These are phyloP conservation scores for Drosophila pseudoananassae DNA, from an alignment of 1,140 invertebrate species.

Conservation along the genomic window DNA sequence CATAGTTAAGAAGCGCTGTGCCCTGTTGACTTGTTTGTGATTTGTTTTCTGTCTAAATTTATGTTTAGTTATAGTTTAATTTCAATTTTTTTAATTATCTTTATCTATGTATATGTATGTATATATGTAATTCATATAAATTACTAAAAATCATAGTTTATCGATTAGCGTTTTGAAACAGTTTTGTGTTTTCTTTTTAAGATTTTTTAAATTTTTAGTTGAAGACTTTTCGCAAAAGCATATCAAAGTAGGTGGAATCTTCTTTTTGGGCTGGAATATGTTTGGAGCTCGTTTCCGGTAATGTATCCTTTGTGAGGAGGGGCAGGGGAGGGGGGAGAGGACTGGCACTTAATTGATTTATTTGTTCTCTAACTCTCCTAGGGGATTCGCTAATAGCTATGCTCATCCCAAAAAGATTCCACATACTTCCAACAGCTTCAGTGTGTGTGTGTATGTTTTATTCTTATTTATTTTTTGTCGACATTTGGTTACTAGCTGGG, in stretches of 20 bases:
- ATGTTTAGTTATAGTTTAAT: slow-evolving; percentile 45
- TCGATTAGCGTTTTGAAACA: slow-evolving; percentile 61
- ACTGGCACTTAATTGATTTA: slow-evolving; percentile 71
- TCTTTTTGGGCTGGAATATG: slow-evolving; percentile 13
- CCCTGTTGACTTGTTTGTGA: slow-evolving; percentile 79
- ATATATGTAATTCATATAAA: slow-evolving; percentile 58
- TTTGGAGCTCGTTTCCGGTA: slow-evolving; percentile 31
- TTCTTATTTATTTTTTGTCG: slow-evolving; percentile 4
- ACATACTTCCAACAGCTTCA: slow-evolving; percentile 31
- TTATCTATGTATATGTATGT: slow-evolving; percentile 60
- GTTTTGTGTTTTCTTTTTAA: slow-evolving; percentile 42
- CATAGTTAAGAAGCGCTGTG: slow-evolving; percentile 80
- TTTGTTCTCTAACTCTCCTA: slow-evolving; percentile 24
- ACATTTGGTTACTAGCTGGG: slow-evolving; percentile 45
- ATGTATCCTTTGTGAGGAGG: slow-evolving; percentile 9
- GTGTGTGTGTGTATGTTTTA: slow-evolving; percentile 19
- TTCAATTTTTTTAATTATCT: slow-evolving; percentile 37
- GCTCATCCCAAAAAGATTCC: slow-evolving; percentile 35
- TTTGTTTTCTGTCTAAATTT: slow-evolving; percentile 44
- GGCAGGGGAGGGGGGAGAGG: slow-evolving; percentile 12
- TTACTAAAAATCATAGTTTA: slow-evolving; percentile 69
- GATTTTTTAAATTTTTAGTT: slow-evolving; percentile 28
- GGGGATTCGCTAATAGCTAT: slow-evolving; percentile 24
- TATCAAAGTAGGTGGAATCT: slow-evolving; percentile 32
- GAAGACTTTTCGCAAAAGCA: slow-evolving; percentile 61